Conservation (phyloP, 2,888 invertebrate species). For the Lithophane leautieri region DNA sequence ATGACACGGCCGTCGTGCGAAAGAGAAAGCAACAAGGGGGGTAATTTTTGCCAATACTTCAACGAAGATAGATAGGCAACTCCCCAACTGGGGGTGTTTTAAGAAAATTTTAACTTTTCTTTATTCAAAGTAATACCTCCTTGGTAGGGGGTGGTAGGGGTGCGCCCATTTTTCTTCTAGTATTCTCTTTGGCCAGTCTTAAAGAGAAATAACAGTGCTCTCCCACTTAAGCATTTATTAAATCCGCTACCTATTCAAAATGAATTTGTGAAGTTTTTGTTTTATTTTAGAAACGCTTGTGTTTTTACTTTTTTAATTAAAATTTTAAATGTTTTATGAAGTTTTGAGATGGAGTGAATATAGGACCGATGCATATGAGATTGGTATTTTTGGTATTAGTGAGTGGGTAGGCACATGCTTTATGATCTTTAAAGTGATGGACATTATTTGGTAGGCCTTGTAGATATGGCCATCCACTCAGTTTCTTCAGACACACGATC, state of each 20-base stretch:
- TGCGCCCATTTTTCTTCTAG: constrained; percentile 84
- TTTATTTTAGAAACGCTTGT: constrained; percentile 65
- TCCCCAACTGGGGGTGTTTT: constrained; percentile 80
- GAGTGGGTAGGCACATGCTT: too few species aligned
- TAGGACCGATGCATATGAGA: not conserved
- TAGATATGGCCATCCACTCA: not conserved
- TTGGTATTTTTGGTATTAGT: not conserved
- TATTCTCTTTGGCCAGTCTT: constrained; percentile 88
- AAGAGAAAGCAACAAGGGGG: constrained; percentile 76
- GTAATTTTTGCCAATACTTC: constrained; percentile 90
- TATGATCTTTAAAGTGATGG: too few species aligned
- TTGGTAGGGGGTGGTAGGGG: constrained; percentile 68
- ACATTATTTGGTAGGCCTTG: not conserved
- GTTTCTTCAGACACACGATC: not conserved
- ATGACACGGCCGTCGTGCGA: constrained; percentile 82
- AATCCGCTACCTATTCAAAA: constrained; percentile 86
- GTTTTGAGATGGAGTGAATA: constrained; percentile 20
- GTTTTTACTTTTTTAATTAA: constrained; percentile 65
- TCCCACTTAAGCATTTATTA: constrained; percentile 88
- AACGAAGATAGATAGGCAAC: constrained; percentile 88
- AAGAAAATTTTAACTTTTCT: constrained; percentile 91
- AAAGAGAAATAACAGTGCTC: constrained; percentile 86
- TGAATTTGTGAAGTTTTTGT: constrained; percentile 83
- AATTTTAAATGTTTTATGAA: constrained; percentile 37
- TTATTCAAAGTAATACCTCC: constrained; percentile 84